A percentile compares a stretch with the other conserved stretches of the same genome.
Evolutionary conservation across 2,888 invertebrate genomes (phyloP).

Genomic region (Hydraecia micacea): DNA sequence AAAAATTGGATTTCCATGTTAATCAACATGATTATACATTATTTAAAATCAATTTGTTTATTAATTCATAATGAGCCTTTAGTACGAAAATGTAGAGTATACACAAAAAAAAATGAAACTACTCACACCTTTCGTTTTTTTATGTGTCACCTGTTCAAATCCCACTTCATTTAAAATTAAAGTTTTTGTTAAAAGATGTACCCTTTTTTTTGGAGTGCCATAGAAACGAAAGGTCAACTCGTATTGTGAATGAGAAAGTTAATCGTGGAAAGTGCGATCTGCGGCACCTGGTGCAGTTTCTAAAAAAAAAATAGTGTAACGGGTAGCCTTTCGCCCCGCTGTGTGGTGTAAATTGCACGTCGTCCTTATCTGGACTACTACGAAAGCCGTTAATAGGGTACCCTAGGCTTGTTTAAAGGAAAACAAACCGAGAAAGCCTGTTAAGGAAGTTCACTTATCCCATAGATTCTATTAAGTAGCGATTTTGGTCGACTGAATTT

Average conservation of each 20-base stretch:
- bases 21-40: constrained; percentile 39
- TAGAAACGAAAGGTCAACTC: constrained; percentile 88
- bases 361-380: constrained; percentile 33
- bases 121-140: background rate
- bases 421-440: background rate
- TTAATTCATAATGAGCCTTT: constrained; percentile 8
- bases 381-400: constrained; percentile 1
- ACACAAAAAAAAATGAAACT: background rate
- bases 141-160: constrained; percentile 14
- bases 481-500: background rate
- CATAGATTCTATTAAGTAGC: background rate
- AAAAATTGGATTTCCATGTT: constrained; percentile 59
- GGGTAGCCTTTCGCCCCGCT: constrained; percentile 69
- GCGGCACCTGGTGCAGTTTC: constrained; percentile 82
- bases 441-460: background rate
- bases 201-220: constrained; percentile 79
- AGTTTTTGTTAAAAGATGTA: constrained; percentile 61
- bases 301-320: constrained; percentile 76
- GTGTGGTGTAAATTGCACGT: constrained; percentile 24
- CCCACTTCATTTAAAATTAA: background rate
- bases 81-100: background rate
- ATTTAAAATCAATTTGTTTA: constrained; percentile 19
- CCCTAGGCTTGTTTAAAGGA: background rate
- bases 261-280: constrained; percentile 89
- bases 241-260: constrained; percentile 89